These are phyloP conservation scores for Anthoptus insignis DNA, from an alignment of 2,888 invertebrate genomes.

Conservation along the genomic window DNA sequence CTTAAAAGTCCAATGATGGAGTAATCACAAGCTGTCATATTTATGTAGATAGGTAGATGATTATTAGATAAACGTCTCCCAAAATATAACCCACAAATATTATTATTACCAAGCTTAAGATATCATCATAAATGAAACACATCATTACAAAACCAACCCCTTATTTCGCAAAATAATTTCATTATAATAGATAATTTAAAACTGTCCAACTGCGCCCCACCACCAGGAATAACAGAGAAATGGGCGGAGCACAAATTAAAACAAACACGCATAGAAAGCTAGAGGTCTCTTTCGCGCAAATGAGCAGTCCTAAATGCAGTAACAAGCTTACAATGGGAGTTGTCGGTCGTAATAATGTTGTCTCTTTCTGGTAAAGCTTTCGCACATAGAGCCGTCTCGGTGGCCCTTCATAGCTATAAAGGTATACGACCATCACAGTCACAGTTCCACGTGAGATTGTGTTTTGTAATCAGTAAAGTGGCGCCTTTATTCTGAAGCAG, in stretches of 20 bases:
- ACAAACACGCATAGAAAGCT: constrained; percentile 67
- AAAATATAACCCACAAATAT: constrained; percentile 24
- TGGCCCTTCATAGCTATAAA: constrained; percentile 79
- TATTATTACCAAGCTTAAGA: constrained; percentile 53
- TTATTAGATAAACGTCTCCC: neutral
- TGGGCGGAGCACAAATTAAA: constrained; percentile 76
- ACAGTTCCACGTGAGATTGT: constrained; percentile 83
- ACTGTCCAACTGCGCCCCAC: constrained; percentile 84
- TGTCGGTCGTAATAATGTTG: constrained; percentile 63
- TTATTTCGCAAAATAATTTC: constrained; percentile 85
- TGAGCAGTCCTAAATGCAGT: constrained; percentile 81
- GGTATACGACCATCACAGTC: constrained; percentile 70
- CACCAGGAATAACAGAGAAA: constrained; percentile 75
- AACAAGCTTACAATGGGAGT: constrained; percentile 83
- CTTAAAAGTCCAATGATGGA: no score
- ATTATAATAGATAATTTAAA: constrained; percentile 87
- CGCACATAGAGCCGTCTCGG: constrained; percentile 69
- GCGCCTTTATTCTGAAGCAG: constrained; percentile 79
- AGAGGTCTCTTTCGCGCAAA: constrained; percentile 78
- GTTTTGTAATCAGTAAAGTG: constrained; percentile 86
- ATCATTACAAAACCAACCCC: constrained; percentile 85
- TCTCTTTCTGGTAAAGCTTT: constrained; percentile 66
- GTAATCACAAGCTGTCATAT: neutral
- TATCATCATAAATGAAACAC: constrained; percentile 81
- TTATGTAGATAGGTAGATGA: neutral